Conservation (phyloP, 2,888 invertebrate genomes). For the Drosophila rubida region DNA sequence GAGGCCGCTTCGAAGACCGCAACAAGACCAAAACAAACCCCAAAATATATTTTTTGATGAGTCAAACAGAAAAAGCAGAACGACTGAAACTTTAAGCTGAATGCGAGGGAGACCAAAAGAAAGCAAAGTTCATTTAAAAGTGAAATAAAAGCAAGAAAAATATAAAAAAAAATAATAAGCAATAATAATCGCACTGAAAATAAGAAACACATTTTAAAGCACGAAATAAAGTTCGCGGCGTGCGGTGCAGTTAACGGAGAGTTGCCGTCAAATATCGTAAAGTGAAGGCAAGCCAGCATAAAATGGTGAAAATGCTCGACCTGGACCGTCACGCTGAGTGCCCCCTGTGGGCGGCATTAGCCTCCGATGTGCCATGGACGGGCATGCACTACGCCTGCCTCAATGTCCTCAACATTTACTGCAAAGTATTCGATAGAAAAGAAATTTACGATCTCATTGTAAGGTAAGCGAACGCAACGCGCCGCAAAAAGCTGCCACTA, state of each 20-base stretch:
- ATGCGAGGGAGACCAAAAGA: conserved; percentile 7
- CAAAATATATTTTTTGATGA: conserved; percentile 42
- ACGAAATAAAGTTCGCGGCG: conserved; percentile 8
- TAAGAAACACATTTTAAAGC: not conserved
- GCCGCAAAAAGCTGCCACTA: conserved; percentile 42
- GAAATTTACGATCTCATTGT: conserved; percentile 92
- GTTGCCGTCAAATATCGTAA: conserved; percentile 32
- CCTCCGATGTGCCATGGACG: conserved; percentile 89
- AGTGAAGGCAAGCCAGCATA: conserved; percentile 46
- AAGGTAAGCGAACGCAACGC: conserved; percentile 86
- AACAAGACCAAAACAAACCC: conserved; percentile 24
- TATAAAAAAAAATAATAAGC: conserved; percentile 31
- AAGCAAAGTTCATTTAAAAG: conserved; percentile 35
- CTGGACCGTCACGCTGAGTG: conserved; percentile 88
- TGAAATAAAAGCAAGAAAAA: conserved; percentile 33
- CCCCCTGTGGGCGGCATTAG: conserved; percentile 87
- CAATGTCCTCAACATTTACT: conserved; percentile 93
- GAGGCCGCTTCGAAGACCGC: conserved; percentile 13
- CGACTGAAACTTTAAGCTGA: conserved; percentile 19
- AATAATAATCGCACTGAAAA: conserved; percentile 16
- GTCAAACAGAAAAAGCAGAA: conserved; percentile 51
- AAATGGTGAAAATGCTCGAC: conserved; percentile 87
- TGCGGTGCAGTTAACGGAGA: conserved; percentile 25
- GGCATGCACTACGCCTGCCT: conserved; percentile 93
- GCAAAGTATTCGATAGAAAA: conserved; percentile 93